phyloP scores from a whole-genome alignment of 2,888 invertebrate species.

The Cheilosia variabilis region DNA sequence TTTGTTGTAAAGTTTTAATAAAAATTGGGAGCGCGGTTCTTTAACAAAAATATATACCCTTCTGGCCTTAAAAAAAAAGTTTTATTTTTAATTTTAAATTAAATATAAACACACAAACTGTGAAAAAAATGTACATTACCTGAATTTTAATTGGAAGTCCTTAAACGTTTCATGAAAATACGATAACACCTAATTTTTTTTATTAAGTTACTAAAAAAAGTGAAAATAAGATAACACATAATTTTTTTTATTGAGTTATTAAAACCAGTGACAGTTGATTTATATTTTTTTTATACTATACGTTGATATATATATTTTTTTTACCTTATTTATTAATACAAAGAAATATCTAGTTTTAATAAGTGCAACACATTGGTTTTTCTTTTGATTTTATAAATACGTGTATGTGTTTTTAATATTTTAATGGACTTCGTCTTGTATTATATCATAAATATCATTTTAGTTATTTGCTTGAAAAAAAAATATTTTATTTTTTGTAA shows the following conservation, averaged over 20 bases:
- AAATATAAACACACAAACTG: conserved; percentile 25
- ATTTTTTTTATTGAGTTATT: conserved; percentile 5
- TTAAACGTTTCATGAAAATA: background rate
- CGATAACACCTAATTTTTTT: background rate
- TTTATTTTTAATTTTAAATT: conserved; percentile 11
- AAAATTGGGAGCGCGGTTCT: background rate
- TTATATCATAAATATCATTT: conserved; percentile 35
- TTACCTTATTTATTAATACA: conserved; percentile 62
- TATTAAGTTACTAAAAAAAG: conserved; percentile 18
- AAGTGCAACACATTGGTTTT: conserved; percentile 2
- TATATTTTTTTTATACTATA: conserved; percentile 2
- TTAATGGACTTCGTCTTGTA: conserved; percentile 32
- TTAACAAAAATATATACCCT: background rate
- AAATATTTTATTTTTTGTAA: background rate
- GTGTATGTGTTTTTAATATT: background rate
- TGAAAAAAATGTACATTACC: conserved; percentile 34
- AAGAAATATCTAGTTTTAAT: conserved; percentile 11
- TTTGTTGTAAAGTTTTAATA: conserved; percentile 46
- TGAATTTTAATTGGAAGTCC: conserved; percentile 18
- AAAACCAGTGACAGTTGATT: conserved; percentile 59
- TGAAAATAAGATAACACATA: background rate
- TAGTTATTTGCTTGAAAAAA: conserved; percentile 10
- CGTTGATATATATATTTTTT: conserved; percentile 45
- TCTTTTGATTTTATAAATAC: background rate
- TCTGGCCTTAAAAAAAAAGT: conserved; percentile 15